Evolutionary conservation across 2,797 vertebrate genomes (phyloP).

Genomic region (Hipposideros larvatus): DNA sequence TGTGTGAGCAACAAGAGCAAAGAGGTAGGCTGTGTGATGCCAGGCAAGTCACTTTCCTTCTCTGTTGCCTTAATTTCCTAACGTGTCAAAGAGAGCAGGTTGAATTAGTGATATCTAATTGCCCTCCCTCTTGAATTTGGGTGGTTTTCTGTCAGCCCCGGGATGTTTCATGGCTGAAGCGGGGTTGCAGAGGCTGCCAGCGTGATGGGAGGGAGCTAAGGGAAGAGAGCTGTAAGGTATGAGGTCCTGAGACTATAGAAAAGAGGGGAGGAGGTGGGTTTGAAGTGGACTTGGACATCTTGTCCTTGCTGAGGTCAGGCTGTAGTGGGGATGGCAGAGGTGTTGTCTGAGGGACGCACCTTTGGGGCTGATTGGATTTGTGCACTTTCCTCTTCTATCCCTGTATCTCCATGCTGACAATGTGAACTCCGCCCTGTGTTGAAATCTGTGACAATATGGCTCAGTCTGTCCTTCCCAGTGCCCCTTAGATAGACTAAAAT

Average conservation of each 20-base stretch:
- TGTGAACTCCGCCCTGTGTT: background rate
- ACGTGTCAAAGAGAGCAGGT: background rate
- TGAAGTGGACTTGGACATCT: background rate
- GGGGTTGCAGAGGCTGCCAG: background rate
- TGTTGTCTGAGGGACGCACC: background rate
- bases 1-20: background rate
- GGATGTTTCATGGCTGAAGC: background rate
- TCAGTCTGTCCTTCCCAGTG: background rate
- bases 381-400: background rate
- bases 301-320: background rate
- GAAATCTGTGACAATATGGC: background rate
- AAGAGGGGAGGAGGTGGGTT: background rate
- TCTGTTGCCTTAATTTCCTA: background rate
- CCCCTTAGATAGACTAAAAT: background rate
- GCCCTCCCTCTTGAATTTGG: background rate
- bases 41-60: background rate
- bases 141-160: background rate
- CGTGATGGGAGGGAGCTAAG: background rate
- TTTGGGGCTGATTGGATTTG: background rate
- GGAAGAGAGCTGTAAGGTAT: background rate
- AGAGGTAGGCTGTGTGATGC: background rate
- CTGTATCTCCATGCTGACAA: background rate
- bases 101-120: background rate
- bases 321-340: too few relatives aligned
- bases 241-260: background rate